Evolutionary conservation across 2,888 invertebrate species (phyloP).

Genomic region (Muschampia plurimacula): DNA sequence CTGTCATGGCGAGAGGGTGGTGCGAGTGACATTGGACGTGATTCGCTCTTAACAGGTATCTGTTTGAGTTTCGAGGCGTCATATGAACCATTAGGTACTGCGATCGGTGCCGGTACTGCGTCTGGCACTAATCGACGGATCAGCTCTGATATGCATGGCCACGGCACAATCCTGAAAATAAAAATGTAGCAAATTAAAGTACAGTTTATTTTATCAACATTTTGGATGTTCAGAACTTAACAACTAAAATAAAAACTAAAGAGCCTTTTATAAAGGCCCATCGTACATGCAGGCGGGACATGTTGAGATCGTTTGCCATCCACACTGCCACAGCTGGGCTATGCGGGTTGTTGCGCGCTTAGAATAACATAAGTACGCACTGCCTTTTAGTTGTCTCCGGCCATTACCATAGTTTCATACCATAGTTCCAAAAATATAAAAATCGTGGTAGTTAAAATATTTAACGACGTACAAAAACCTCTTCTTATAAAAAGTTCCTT

Average conservation of each 20-base stretch:
- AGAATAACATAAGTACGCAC: constrained; percentile 9
- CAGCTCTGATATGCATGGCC: constrained; percentile 88
- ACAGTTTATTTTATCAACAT: too few relatives aligned
- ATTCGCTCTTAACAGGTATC: constrained; percentile 56
- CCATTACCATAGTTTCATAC: not conserved
- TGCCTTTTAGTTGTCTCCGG: not conserved
- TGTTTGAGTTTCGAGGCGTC: constrained; percentile 26
- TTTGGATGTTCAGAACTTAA: too few relatives aligned
- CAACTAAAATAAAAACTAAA: too few relatives aligned
- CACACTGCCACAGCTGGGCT: too few relatives aligned
- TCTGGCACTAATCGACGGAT: constrained; percentile 89
- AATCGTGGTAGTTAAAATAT: too few relatives aligned
- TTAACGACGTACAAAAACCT: too few relatives aligned
- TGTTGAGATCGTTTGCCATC: too few relatives aligned
- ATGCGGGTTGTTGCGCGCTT: too few relatives aligned
- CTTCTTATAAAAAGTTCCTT: too few relatives aligned
- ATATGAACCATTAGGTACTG: constrained; percentile 17
- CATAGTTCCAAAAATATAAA: too few relatives aligned
- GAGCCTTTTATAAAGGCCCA: too few relatives aligned
- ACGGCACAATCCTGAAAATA: constrained; percentile 89
- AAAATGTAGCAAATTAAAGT: not conserved
- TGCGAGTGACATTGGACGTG: constrained; percentile 68
- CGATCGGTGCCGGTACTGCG: constrained; percentile 81
- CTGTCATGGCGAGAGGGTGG: constrained; percentile 74
- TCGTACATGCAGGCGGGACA: too few relatives aligned